A percentile compares a stretch with the other conserved stretches of the same genome.
Evolutionary conservation across 1,140 invertebrate genomes (phyloP).

Genomic region (Sipha flava): DNA sequence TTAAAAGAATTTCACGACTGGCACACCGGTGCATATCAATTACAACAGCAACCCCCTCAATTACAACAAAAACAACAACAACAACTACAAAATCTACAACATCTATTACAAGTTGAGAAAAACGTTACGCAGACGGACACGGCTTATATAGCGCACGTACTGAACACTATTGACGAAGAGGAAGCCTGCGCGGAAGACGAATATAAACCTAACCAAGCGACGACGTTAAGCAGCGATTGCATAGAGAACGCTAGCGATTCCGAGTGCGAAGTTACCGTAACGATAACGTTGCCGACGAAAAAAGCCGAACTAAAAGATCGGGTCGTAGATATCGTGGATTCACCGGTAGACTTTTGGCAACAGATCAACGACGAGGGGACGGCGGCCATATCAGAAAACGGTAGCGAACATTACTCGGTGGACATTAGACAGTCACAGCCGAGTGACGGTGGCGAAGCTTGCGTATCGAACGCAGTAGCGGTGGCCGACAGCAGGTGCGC

Average conservation of each 20-base stretch:
- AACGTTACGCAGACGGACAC: not conserved
- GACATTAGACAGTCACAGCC: too few relatives aligned
- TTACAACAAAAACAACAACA: too few relatives aligned
- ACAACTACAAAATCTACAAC: too few relatives aligned
- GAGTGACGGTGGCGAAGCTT: too few relatives aligned
- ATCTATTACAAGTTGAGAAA: too few relatives aligned
- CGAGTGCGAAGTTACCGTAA: constrained; percentile 11
- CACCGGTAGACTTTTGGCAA: constrained; percentile 19
- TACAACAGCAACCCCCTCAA: not conserved
- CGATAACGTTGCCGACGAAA: not conserved
- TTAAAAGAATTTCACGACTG: not conserved
- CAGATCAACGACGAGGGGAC: not conserved
- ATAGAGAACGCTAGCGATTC: not conserved
- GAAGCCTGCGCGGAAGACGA: not conserved
- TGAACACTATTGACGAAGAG: constrained; percentile 11
- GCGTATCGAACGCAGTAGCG: too few relatives aligned
- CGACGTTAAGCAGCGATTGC: too few relatives aligned
- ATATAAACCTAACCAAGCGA: not conserved
- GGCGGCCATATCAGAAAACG: too few relatives aligned
- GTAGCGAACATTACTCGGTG: too few relatives aligned
- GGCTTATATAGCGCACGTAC: not conserved
- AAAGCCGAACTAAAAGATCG: not conserved
- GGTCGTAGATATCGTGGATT: not conserved
- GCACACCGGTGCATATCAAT: not conserved
- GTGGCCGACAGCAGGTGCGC: not conserved